phyloP scores from a whole-genome alignment of 1,140 invertebrate species.

The Sitobion miscanthi region DNA sequence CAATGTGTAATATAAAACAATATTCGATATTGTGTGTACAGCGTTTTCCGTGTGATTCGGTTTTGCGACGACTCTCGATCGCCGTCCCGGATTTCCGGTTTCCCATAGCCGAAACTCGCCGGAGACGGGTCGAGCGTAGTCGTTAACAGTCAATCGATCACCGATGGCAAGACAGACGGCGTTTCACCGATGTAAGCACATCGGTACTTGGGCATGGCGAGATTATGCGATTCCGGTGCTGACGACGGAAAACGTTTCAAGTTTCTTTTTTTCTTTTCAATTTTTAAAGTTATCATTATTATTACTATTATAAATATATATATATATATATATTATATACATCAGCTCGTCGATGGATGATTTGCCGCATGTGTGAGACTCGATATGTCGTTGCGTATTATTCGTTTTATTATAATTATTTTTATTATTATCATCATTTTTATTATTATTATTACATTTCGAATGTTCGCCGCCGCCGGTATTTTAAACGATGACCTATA shows the following conservation, averaged over 20 bases:
- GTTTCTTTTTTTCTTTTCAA: neutral
- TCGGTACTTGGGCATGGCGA: neutral
- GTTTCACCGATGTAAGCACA: neutral
- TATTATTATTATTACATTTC: neutral
- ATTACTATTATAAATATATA: neutral
- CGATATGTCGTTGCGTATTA: neutral
- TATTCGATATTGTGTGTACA: neutral
- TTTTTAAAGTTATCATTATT: neutral
- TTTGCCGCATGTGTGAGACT: neutral
- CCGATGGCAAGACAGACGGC: no score
- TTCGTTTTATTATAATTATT: neutral
- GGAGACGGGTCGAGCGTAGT: neutral
- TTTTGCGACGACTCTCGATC: neutral
- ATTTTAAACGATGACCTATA: neutral
- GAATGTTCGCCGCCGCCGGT: neutral
- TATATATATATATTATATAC: neutral
- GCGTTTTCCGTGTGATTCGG: neutral
- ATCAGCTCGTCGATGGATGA: neutral
- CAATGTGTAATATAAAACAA: neutral
- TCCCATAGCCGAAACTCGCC: neutral
- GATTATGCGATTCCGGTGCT: neutral
- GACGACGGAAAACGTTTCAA: neutral
- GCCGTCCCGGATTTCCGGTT: neutral
- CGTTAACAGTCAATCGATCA: neutral
- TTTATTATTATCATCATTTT: neutral